These are phyloP conservation scores for Actinernus sp. DNA, from an alignment of 92 coral and sea anemone species.

Conservation along the genomic window DNA sequence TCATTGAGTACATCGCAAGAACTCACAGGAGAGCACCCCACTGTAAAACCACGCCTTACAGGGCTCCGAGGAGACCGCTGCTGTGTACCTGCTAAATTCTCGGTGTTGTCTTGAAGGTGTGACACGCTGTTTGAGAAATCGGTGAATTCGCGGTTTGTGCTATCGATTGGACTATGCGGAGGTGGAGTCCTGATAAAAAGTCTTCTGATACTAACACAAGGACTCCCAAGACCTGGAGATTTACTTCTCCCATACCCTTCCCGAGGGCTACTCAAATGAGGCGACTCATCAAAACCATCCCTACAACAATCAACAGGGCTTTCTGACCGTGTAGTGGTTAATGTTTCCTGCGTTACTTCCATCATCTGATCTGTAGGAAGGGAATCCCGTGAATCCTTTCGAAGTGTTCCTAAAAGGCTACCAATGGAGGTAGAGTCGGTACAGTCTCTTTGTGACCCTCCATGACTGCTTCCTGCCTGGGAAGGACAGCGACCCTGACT, in stretches of 20 bases:
- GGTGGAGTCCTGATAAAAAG: constrained; percentile 28
- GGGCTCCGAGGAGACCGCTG: background rate
- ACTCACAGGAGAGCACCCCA: constrained; percentile 15
- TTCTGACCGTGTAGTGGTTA: background rate
- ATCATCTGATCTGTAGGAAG: background rate
- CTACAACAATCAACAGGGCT: background rate
- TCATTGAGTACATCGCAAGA: constrained; percentile 50
- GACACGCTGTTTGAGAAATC: background rate
- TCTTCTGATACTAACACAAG: constrained; percentile 26
- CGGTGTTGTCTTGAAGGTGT: background rate
- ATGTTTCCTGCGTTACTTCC: background rate
- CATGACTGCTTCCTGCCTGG: background rate
- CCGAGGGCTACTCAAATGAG: background rate
- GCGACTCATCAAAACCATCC: background rate
- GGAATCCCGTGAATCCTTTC: background rate
- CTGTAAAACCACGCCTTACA: constrained; percentile 21
- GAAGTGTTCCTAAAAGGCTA: background rate
- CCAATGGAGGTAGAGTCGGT: background rate
- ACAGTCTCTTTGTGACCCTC: background rate
- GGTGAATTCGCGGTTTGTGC: constrained; percentile 8
- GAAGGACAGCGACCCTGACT: background rate
- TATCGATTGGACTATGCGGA: constrained; percentile 21
- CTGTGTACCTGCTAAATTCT: background rate
- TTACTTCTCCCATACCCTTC: constrained; percentile 3
- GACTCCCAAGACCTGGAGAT: constrained; percentile 23